Conservation (phyloP, 2,797 vertebrate species). For the Crypturellus tataupa region DNA sequence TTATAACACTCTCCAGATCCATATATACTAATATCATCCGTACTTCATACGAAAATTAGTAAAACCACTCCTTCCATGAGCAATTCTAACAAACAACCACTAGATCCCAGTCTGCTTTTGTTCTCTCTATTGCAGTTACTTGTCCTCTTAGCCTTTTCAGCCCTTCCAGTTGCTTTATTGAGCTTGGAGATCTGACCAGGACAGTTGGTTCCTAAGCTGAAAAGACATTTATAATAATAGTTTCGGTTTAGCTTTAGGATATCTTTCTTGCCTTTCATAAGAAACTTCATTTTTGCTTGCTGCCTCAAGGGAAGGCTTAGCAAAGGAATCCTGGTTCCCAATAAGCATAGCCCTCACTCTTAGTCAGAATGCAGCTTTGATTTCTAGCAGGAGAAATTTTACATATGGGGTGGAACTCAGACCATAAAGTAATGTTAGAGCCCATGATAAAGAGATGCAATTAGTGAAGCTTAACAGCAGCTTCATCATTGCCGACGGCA, state of each 20-base stretch:
- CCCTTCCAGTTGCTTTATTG: background rate
- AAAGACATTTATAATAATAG: background rate
- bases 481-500: background rate
- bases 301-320: background rate
- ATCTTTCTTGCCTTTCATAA: background rate
- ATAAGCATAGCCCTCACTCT: background rate
- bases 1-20: background rate
- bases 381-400: background rate
- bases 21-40: background rate
- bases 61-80: background rate
- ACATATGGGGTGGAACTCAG: background rate
- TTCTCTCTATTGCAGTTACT: background rate
- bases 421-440: background rate
- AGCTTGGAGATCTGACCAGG: background rate
- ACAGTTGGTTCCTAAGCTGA: background rate
- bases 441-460: background rate
- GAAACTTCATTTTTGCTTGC: background rate
- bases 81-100: background rate
- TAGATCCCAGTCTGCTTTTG: background rate
- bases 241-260: background rate
- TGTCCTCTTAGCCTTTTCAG: background rate
- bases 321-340: background rate
- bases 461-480: background rate
- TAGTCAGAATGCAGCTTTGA: background rate
- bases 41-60: background rate